Base-by-base conservation (phyloP, 53 echinoderm and acorn worm genomes). In the Crossaster papposus region DNA sequence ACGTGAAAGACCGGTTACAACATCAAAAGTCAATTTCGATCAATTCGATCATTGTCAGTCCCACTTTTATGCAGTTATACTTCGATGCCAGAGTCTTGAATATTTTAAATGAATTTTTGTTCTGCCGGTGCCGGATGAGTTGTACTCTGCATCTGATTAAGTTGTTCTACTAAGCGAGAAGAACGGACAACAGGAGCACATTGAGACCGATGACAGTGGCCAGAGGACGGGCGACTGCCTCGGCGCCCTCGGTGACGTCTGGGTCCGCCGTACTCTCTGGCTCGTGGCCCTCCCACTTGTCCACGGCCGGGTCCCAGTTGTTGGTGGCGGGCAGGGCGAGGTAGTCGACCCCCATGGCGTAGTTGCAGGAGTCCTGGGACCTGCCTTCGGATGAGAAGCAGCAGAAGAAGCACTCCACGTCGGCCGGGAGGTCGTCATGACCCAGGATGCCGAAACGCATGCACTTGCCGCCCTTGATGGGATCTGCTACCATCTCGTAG, bases 261-360 rank as follows among this genome's bases (percentile, higher is more conserved):
- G 89, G 37, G 0, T 70, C 38, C 31, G 36, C 50, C 11, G 89
- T 89, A 52, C 12, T 37, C 64, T 37, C 65, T 11, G 51, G 30
- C 53, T 82, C 90, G 78, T 90, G 90, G 14, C 90, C 90, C 28
- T 64, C 71, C 90, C 90, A 90, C 64, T 64, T 62, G 90, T 90
- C 90, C 15, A 75, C 34, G n/a, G 83, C 77, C 53, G 94, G 92
- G 80, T 96, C 92, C 96, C 96, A 96, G 77, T 86, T 84, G 89
- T 96, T 96, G 79, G 88, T 80, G 10, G 35, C 63, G n/a, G 93
- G 95, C 37, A 89, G 26, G 54, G 88, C 64, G 62, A 87, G 58
- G 64, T 55, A 58, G 17, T 79, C 65, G 24, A 74, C 58, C 12
- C 88, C 55, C 24, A 81, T 77, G 77, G 73, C 30, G 28, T 33